Evolutionary conservation across 2,113 vertebrate species (phyloP), one percentile per base, ranked within the genome.

Genomic region (Narcine bancroftii): DNA sequence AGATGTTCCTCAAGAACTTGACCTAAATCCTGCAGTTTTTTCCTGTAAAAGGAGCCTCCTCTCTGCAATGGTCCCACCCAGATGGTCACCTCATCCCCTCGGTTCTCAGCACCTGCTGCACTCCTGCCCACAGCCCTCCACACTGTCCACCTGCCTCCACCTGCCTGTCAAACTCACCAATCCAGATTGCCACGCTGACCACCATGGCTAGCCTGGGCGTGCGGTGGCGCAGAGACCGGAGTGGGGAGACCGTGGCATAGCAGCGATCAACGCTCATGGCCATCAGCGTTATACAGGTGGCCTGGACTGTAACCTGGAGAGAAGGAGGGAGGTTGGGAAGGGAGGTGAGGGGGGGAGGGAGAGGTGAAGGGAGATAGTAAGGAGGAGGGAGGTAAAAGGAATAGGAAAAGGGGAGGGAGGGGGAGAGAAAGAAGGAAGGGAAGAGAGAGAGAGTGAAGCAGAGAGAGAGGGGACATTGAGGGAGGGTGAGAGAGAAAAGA

Each of bases 131-230:
- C 13, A n/a, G n/a, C 33, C 9, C 1, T 39, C 39, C 39, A 3
- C 19, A 39, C 17, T 17, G 5, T 42, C 21, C 29, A 0, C 10
- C 24, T 33, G 24, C 9, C 10, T 33, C 11, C 3, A 2, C 42
- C 33, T 47, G 26, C 26, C 15, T 24, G 42, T 56, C 92, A 6
- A 13, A 63, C 56, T 94, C 71, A 94, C 94, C 93, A 81, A 94
- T 93, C 94, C 94, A 94, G 81, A 94, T 94, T 5, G 92, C 93
- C 75, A 93, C 69, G 60, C 94, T 94, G 91, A 94, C 79, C 21
- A 93, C 92, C 93, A 93, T 93, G 39, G 93, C 94, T n/a, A 93
- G 47, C 0, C 93, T 93, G 7, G 93, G 93, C 0, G 93, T 94
- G 69, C 94, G 93, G 89, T 92, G 92, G 36, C 93, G 93, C 33